Conservation (phyloP, 1,140 invertebrate species). For the Aphaenogaster rudis region DNA sequence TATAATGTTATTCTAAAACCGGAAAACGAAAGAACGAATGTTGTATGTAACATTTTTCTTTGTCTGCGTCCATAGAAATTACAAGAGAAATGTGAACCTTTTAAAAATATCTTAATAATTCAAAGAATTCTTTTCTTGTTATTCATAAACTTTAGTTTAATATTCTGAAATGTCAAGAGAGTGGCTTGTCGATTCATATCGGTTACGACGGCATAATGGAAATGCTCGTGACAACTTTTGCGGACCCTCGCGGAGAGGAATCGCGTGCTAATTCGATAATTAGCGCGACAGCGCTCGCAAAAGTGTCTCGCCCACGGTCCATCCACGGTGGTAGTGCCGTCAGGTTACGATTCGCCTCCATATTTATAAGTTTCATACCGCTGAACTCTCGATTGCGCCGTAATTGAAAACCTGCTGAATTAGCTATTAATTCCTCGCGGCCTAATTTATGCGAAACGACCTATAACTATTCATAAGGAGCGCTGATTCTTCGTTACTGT, state of each 20-base stretch:
- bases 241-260: conserved; percentile 70
- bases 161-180: not conserved
- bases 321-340: not conserved
- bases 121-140: not conserved
- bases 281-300: conserved; percentile 69
- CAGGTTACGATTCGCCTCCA: conserved; percentile 48
- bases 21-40: not conserved
- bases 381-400: conserved; percentile 64
- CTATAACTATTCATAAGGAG: conserved; percentile 75
- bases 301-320: conserved; percentile 52
- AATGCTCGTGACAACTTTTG: conserved; percentile 47
- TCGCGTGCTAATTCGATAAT: conserved; percentile 72
- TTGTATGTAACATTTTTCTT: not conserved
- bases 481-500: conserved; percentile 54
- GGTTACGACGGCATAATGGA: conserved; percentile 6
- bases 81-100: not conserved
- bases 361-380: conserved; percentile 71
- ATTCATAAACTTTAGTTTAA: not conserved
- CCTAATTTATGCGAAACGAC: conserved; percentile 72
- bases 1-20: not conserved
- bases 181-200: not conserved
- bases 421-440: conserved; percentile 71
- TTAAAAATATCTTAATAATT: not conserved
- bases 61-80: not conserved
- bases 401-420: conserved; percentile 77